phyloP scores from a whole-genome alignment of 2,888 invertebrate species.

The Aquatica leii region DNA sequence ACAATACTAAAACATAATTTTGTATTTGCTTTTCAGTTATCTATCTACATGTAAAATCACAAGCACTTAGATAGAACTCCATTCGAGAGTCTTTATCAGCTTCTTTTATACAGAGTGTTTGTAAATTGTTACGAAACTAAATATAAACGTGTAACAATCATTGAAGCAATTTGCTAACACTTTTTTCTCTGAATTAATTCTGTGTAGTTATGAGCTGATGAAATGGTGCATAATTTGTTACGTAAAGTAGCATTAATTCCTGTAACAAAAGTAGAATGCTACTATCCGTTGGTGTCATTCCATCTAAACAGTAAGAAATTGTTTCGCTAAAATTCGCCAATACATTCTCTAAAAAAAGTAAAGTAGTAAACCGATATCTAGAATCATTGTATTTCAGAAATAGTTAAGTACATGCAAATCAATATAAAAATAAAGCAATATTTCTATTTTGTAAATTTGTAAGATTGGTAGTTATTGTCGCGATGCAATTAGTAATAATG shows the following conservation, averaged over 20 bases:
- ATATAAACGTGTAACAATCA: conserved; percentile 11
- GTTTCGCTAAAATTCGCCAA: conserved; percentile 22
- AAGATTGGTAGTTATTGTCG: too few relatives aligned
- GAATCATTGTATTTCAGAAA: conserved; percentile 9
- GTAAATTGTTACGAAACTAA: conserved; percentile 5
- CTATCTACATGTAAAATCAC: not conserved
- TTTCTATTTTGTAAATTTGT: conserved; percentile 13
- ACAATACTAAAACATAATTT: conserved; percentile 7
- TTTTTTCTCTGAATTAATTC: not conserved
- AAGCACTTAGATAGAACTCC: conserved; percentile 4
- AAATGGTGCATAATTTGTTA: conserved; percentile 18
- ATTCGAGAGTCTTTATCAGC: too few relatives aligned
- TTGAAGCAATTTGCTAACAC: conserved; percentile 11
- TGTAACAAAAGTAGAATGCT: conserved; percentile 10
- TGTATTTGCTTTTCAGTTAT: too few relatives aligned
- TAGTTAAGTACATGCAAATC: conserved; percentile 22
- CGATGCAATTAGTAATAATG: conserved; percentile 14
- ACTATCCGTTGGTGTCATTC: conserved; percentile 22
- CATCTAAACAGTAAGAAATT: conserved; percentile 26
- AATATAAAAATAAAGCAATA: conserved; percentile 22
- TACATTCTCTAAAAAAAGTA: conserved; percentile 15
- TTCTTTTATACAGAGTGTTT: conserved; percentile 12
- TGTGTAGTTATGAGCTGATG: conserved; percentile 15
- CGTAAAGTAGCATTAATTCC: conserved; percentile 6
- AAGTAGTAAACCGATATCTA: conserved; percentile 13